Evolutionary conservation across 2,797 vertebrate species (phyloP).

Genomic region (Xiphorhynchus erythropygius): DNA sequence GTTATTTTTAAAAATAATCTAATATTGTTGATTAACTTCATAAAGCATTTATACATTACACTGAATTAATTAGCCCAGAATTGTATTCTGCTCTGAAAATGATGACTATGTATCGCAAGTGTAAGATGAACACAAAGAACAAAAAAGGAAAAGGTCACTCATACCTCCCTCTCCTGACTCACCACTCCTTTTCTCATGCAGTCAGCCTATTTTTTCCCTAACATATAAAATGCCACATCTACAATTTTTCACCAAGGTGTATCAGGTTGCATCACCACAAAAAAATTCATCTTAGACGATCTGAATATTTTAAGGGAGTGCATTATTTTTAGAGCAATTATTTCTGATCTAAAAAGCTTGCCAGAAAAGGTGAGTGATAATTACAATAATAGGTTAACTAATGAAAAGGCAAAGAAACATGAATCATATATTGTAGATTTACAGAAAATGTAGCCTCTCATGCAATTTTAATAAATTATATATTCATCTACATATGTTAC

Average conservation of each 20-base stretch:
- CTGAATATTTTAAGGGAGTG: neutral
- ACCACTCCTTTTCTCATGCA: neutral
- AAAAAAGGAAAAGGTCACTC: constrained; percentile 37
- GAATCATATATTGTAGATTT: constrained; percentile 32
- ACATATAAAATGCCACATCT: neutral
- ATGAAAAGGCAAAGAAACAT: constrained; percentile 31
- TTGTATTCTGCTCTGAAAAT: neutral
- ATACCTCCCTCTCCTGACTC: neutral
- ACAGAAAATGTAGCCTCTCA: constrained; percentile 41
- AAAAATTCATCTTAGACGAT: neutral
- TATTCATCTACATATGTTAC: constrained; percentile 64
- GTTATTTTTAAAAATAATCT: neutral
- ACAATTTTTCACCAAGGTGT: neutral
- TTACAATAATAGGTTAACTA: constrained; percentile 40
- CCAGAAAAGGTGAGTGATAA: neutral
- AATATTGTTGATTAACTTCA: neutral
- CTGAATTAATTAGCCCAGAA: neutral
- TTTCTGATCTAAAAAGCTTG: neutral
- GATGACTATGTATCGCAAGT: neutral
- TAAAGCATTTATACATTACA: neutral
- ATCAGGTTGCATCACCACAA: constrained; percentile 12
- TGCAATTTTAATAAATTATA: constrained; percentile 62
- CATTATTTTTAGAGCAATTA: constrained; percentile 43
- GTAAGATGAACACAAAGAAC: neutral
- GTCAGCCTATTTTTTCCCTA: constrained; percentile 12